Evolutionary conservation across 2,113 vertebrate species (phyloP).

Genomic region (Dryoscopus gambensis): DNA sequence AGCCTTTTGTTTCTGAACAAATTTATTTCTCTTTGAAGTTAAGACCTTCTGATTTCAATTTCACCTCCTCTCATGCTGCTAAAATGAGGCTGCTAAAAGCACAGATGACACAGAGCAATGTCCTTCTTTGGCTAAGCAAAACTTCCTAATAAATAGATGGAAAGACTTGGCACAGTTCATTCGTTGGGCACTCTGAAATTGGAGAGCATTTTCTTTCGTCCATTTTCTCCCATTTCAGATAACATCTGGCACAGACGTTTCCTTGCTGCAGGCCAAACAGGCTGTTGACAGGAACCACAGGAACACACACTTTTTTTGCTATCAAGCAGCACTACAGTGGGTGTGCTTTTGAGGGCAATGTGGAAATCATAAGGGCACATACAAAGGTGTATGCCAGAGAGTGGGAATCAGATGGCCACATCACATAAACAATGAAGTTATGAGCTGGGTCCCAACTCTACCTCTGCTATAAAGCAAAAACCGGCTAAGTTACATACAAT

Average conservation of each 20-base stretch:
- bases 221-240: not conserved
- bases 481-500: not conserved
- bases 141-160: not conserved
- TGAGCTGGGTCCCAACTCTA: not conserved
- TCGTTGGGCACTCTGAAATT: not conserved
- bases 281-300: not conserved
- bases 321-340: not conserved
- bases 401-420: not conserved
- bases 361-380: not conserved
- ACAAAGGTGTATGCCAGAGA: accelerated
- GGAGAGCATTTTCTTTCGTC: not conserved
- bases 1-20: conserved; percentile 1
- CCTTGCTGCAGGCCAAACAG: not conserved
- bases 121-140: not conserved
- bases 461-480: not conserved
- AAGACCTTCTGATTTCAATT: conserved; percentile 47
- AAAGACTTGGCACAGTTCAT: not conserved
- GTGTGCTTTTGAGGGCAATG: accelerated
- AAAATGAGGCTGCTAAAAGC: conserved; percentile 4
- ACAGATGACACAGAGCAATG: accelerated
- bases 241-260: not conserved
- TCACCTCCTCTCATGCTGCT: not conserved
- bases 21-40: conserved; percentile 16
- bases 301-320: not conserved
- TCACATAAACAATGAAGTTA: not conserved